Percentiles rank a stretch among this genome's conserved stretches.
These are phyloP conservation scores for Ceyx cyanopectus DNA, from an alignment of 2,113 vertebrate species.

Conservation along the genomic window DNA sequence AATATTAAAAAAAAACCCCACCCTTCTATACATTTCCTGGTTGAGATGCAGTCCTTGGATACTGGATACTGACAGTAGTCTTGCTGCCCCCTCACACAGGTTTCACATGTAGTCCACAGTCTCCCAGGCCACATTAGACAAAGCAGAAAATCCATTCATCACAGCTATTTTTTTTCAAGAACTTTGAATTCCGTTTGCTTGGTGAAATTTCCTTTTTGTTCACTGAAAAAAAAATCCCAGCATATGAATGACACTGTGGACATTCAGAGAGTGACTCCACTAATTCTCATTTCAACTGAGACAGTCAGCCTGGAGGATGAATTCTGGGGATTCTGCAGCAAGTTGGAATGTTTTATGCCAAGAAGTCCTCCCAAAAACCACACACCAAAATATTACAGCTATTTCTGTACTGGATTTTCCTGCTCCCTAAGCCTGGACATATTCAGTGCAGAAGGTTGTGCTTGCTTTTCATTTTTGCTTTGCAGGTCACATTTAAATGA, in stretches of 20 bases:
- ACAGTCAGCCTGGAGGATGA: neutral
- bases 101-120: neutral
- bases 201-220: neutral
- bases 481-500: conserved; percentile 32
- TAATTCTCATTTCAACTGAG: neutral
- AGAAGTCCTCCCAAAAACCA: neutral
- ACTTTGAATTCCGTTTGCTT: neutral
- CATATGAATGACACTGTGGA: neutral
- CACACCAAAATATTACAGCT: neutral
- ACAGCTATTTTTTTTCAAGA: neutral
- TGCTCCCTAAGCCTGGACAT: neutral
- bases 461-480: neutral
- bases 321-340: neutral
- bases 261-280: neutral
- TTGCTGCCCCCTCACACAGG: neutral
- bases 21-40: neutral
- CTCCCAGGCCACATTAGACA: neutral
- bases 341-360: neutral
- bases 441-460: neutral
- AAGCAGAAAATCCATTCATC: neutral
- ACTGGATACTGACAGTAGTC: neutral
- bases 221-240: neutral
- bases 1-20: neutral
- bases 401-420: neutral
- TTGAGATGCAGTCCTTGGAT: neutral